Evolutionary conservation across 2,888 invertebrate genomes (phyloP).

Genomic region (Bembecia ichneumoniformis): DNA sequence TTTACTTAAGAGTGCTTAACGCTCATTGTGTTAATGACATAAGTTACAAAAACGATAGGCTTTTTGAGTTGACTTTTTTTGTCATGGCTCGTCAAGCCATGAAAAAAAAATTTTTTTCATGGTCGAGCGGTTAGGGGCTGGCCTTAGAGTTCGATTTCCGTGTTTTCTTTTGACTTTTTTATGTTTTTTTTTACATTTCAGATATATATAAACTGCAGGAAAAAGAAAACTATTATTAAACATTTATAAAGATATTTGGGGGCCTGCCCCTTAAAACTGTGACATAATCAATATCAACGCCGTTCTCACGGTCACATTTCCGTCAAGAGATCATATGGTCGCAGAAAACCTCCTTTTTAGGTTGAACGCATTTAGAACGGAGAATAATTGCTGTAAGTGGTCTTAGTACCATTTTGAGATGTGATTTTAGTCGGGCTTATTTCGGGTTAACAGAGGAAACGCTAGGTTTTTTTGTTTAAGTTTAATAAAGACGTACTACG

Average conservation of each 20-base stretch:
- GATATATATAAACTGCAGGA: too few relatives aligned
- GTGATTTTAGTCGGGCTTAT: slow-evolving; percentile 2
- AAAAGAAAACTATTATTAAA: too few relatives aligned
- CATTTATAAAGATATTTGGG: too few relatives aligned
- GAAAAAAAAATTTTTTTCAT: too few relatives aligned
- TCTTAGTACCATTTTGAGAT: slow-evolving; percentile 9
- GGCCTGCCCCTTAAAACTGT: neutral
- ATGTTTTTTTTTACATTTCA: too few relatives aligned
- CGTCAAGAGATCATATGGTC: neutral
- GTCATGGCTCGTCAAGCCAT: too few relatives aligned
- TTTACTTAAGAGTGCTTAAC: neutral
- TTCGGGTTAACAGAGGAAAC: neutral
- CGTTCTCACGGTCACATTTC: slow-evolving; percentile 2
- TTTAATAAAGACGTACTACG: neutral
- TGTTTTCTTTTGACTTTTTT: too few relatives aligned
- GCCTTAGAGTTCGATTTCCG: too few relatives aligned
- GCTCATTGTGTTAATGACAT: neutral
- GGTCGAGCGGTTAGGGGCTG: too few relatives aligned
- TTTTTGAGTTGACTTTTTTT: too few relatives aligned
- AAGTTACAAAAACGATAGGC: neutral
- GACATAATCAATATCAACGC: neutral
- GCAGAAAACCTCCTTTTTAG: slow-evolving; percentile 38
- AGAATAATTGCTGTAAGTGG: slow-evolving; percentile 21
- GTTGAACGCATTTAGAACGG: slow-evolving; percentile 21
- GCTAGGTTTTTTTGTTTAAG: neutral